Evolutionary conservation across 2,888 invertebrate species (phyloP), one percentile per base, ranked within the genome.

Genomic region (Stenotaenia linearis): DNA sequence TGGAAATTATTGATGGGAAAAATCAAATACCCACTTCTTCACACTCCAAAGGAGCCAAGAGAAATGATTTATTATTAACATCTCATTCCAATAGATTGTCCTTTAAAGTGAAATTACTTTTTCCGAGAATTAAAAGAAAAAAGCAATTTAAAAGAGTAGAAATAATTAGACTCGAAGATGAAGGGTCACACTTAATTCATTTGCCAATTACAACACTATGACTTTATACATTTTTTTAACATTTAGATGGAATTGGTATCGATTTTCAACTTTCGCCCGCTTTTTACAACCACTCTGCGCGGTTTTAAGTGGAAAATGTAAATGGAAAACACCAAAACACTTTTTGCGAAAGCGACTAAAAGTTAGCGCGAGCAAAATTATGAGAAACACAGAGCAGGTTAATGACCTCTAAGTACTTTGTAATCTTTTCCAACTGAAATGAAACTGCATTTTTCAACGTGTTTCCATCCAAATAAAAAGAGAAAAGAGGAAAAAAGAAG

Each of bases 241-340:
- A 25, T 28, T 25, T 10, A 69, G 69, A 69, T 69, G 69, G 69
- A 69, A 69, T 69, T 69, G 69, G 9, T 69, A 69, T 69, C n/a
- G 69, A 69, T 69, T 69, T 69, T 69, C n/a, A 69, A 25, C 15
- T n/a, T n/a, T n/a, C n/a, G n/a, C n/a, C 10, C 18, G 5, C 9
- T 69, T 25, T 69, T 28, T 69, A 25, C 25, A 23, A 23, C 56
- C 25, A 7, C 18, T 18, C 45, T 15, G n/a, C 9, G 3, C 50
- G 18, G 7, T 50, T 50, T 50, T 50, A 50, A 50, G 18, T 50
- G 50, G 50, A 69, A 69, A 25, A n/a, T n/a, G n/a, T n/a, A n/a
- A n/a, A n/a, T n/a, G 1, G 28, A 28, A 69, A 69, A 69, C 25
- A 50, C 25, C 0, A 28, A 69, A 69, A 69, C 28, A 69, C 12